These are phyloP conservation scores for Helostoma temminkii DNA, from an alignment of 2,797 vertebrate genomes.

Conservation along the genomic window DNA sequence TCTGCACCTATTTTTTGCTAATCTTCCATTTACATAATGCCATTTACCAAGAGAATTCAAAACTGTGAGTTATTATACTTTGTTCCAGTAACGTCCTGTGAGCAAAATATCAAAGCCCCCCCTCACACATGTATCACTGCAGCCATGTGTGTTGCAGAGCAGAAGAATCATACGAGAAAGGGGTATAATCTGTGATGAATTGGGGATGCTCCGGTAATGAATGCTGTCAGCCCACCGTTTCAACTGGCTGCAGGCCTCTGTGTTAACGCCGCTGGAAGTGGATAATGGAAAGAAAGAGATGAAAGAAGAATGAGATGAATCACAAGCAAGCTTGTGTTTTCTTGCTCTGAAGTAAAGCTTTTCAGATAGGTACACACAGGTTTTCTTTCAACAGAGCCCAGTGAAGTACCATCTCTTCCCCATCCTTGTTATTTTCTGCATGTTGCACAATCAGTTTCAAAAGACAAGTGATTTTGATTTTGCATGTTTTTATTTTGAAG, in stretches of 20 bases:
- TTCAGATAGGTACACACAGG: conserved; percentile 37
- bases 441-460: conserved; percentile 36
- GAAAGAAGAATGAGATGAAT: conserved; percentile 66
- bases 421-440: conserved; percentile 21
- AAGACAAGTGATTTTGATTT: conserved; percentile 34
- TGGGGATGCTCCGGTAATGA: conserved; percentile 54
- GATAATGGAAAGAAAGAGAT: conserved; percentile 65
- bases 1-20: too few species aligned
- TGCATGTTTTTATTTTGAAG: conserved; percentile 38
- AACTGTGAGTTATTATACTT: conserved; percentile 1
- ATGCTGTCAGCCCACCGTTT: conserved; percentile 56
- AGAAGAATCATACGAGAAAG: not conserved
- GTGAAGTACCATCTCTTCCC: conserved; percentile 10
- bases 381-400: conserved; percentile 46
- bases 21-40: not conserved
- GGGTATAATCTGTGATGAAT: conserved; percentile 34
- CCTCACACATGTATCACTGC: conserved; percentile 5
- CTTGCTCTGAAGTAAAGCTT: conserved; percentile 52
- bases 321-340: conserved; percentile 44
- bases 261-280: conserved; percentile 48
- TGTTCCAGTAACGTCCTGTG: conserved; percentile 9
- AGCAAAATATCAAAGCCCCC: conserved; percentile 36
- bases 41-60: not conserved
- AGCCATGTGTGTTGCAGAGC: not conserved
- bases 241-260: conserved; percentile 24